These are phyloP conservation scores for Pollimyrus isidori DNA, from an alignment of 2,113 vertebrate genomes.

Conservation along the genomic window DNA sequence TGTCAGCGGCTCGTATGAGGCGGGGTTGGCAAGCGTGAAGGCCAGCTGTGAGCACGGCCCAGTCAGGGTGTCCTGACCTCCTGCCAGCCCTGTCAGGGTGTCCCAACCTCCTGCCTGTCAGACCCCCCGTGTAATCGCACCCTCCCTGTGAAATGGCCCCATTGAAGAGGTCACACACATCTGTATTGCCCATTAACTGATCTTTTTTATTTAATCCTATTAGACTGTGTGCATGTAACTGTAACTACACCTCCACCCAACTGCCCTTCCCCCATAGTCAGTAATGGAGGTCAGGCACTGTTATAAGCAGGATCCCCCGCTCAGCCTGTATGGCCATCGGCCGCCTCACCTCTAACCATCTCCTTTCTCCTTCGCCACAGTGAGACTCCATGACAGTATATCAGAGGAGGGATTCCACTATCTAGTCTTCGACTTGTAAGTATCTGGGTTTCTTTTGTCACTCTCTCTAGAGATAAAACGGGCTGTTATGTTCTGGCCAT, in stretches of 20 bases:
- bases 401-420: conserved; percentile 80
- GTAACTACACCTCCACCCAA: background rate
- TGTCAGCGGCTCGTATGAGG: background rate
- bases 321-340: background rate
- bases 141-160: background rate
- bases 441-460: conserved; percentile 33
- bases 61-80: background rate
- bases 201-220: background rate
- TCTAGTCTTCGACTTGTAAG: conserved; percentile 82
- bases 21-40: background rate
- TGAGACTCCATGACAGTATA: conserved; percentile 80
- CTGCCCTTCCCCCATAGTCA: background rate
- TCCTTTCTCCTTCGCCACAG: conserved; percentile 42
- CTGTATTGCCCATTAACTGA: background rate
- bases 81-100: background rate
- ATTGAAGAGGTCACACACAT: background rate
- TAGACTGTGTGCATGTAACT: background rate
- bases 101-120: background rate
- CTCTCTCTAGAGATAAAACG: background rate
- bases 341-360: background rate
- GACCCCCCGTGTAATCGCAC: background rate
- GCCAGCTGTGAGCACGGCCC: background rate
- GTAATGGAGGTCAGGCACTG: conserved; percentile 5
- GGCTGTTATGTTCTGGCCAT: too few relatives aligned
- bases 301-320: conserved; percentile 14